A percentile compares a stretch with the other conserved stretches of the same genome.
These are phyloP conservation scores for Megalops cyprinoides DNA, from an alignment of 2,797 vertebrate genomes.

Conservation along the genomic window DNA sequence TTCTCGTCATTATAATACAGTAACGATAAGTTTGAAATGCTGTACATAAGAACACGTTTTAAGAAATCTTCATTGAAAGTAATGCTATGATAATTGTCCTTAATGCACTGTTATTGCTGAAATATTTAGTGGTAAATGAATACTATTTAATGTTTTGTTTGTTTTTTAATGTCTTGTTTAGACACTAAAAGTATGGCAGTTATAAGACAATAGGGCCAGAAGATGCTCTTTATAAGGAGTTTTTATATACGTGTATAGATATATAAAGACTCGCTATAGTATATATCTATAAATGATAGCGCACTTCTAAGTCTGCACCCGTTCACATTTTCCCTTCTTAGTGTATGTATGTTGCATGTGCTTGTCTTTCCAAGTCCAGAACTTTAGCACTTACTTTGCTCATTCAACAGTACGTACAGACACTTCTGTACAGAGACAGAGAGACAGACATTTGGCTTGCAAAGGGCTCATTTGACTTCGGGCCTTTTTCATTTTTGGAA, in stretches of 20 bases:
- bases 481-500: background rate
- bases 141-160: constrained; percentile 83
- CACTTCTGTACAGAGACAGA: constrained; percentile 65
- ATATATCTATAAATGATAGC: constrained; percentile 61
- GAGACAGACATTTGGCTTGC: constrained; percentile 47
- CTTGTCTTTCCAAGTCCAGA: constrained; percentile 65
- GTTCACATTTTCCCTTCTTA: constrained; percentile 72
- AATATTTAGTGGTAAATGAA: constrained; percentile 91
- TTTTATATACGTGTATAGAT: constrained; percentile 66
- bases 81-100: constrained; percentile 82
- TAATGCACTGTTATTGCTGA: constrained; percentile 91
- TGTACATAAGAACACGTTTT: constrained; percentile 85
- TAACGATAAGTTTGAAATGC: constrained; percentile 60
- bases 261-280: constrained; percentile 44
- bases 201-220: constrained; percentile 70
- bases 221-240: constrained; percentile 78
- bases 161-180: constrained; percentile 83
- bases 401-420: constrained; percentile 42
- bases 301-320: constrained; percentile 69
- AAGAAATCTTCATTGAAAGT: constrained; percentile 77
- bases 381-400: constrained; percentile 62
- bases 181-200: constrained; percentile 87
- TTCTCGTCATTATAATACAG: constrained; percentile 49
- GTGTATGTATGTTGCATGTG: constrained; percentile 69
- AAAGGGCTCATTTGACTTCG: constrained; percentile 33